Conservation (phyloP, 2,113 vertebrate genomes). For the Chamaea fasciata region DNA sequence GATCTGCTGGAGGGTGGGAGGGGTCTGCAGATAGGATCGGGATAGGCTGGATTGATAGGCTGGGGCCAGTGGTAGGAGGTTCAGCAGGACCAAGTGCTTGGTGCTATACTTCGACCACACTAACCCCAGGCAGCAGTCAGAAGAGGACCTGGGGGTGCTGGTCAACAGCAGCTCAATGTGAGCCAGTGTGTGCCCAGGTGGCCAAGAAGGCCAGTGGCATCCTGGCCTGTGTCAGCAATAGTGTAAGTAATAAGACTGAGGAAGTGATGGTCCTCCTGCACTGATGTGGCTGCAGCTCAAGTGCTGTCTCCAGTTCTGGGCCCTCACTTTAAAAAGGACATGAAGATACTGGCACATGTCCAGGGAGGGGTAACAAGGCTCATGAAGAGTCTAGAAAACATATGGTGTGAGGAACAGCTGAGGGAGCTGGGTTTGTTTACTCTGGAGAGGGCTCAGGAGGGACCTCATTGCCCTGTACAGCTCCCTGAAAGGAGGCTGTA, state of each 20-base stretch:
- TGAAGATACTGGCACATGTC: background rate
- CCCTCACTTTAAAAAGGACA: background rate
- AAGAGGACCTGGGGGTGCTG: background rate
- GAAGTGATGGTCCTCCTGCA: background rate
- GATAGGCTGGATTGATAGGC: background rate
- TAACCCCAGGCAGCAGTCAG: background rate
- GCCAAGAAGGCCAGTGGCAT: background rate
- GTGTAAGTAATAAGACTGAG: no score
- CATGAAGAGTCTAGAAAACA: background rate
- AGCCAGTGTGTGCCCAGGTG: background rate
- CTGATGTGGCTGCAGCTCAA: accelerated
- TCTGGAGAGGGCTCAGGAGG: background rate
- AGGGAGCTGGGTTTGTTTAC: background rate
- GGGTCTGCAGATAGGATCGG: background rate
- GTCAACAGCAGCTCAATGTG: background rate
- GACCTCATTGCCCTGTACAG: background rate
- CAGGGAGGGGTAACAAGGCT: background rate
- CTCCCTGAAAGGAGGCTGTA: background rate
- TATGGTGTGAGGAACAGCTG: background rate
- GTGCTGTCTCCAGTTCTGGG: background rate
- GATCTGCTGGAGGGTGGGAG: background rate
- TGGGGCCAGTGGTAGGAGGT: background rate
- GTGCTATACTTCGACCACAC: background rate
- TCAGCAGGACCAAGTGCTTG: background rate
- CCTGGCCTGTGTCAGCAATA: background rate